Conservation (phyloP, 53 echinoderm and acorn worm genomes). For the Patiria pectinifera region DNA sequence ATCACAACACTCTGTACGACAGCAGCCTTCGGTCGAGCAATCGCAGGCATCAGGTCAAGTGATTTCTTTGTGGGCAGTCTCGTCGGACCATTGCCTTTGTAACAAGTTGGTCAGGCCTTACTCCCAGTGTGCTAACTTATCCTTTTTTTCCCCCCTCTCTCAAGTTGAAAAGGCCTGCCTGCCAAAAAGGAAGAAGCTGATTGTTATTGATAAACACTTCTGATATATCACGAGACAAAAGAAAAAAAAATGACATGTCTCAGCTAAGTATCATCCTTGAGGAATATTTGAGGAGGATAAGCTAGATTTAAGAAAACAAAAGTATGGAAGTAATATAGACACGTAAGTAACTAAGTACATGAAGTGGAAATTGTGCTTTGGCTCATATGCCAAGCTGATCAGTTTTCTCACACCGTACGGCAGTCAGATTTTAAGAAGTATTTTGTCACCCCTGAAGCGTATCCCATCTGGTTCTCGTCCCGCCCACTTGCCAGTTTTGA, state of each 20-base stretch:
- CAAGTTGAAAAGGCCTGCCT: constrained; percentile 8
- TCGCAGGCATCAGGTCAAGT: constrained; percentile 37
- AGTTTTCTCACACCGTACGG: no score
- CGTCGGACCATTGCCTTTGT: constrained; percentile 31
- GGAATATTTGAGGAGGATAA: neutral
- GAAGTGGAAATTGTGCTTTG: neutral
- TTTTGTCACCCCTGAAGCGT: neutral
- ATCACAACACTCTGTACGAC: no score
- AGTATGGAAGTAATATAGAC: neutral
- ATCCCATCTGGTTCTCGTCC: neutral
- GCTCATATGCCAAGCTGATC: neutral
- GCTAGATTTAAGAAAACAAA: neutral
- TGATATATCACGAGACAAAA: neutral
- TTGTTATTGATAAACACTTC: neutral
- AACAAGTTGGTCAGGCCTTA: constrained; percentile 25
- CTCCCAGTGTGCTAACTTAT: neutral
- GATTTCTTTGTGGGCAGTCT: constrained; percentile 27
- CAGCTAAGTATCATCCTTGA: neutral
- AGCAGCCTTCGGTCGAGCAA: neutral
- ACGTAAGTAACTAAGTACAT: neutral
- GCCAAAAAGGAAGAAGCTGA: neutral
- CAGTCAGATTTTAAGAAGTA: no score
- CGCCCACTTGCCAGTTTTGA: neutral
- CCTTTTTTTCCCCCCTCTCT: no score
- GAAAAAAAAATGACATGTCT: neutral